Conservation (phyloP, 2,888 invertebrate species). For the Luffia ferchaultella region DNA sequence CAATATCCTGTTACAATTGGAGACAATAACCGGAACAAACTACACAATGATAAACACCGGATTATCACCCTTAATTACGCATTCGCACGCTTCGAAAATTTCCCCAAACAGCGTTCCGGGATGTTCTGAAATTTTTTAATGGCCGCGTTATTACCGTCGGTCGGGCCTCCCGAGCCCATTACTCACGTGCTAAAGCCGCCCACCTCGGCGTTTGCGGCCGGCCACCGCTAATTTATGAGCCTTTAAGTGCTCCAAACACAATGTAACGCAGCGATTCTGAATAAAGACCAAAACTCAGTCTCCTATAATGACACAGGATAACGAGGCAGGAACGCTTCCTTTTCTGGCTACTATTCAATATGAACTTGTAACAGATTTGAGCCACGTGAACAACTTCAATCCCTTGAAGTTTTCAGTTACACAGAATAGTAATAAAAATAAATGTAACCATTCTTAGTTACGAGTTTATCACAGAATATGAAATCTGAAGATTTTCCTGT, state of each 20-base stretch:
- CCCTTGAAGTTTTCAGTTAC: too few species aligned
- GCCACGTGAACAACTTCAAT: too few species aligned
- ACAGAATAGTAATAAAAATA: too few species aligned
- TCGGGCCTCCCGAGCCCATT: constrained; percentile 40
- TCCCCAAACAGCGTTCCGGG: not conserved
- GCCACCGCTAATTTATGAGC: constrained; percentile 55
- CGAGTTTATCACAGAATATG: too few species aligned
- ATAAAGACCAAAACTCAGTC: constrained; percentile 24
- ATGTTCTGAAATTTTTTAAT: constrained; percentile 1
- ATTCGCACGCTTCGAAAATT: not conserved
- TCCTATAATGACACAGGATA: not conserved
- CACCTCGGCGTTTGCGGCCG: constrained; percentile 55
- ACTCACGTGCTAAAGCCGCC: constrained; percentile 47
- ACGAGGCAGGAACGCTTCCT: not conserved
- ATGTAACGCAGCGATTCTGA: constrained; percentile 36
- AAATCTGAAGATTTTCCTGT: too few species aligned
- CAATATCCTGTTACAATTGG: not conserved
- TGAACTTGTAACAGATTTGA: not conserved
- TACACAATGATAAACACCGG: not conserved
- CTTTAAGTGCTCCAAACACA: constrained; percentile 50
- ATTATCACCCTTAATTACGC: not conserved
- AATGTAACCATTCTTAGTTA: too few species aligned
- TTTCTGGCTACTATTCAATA: not conserved
- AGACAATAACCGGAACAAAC: not conserved
- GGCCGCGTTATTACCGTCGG: constrained; percentile 2